Base-by-base conservation (phyloP, 2,797 vertebrate species). In the Sebastes vulpes region DNA sequence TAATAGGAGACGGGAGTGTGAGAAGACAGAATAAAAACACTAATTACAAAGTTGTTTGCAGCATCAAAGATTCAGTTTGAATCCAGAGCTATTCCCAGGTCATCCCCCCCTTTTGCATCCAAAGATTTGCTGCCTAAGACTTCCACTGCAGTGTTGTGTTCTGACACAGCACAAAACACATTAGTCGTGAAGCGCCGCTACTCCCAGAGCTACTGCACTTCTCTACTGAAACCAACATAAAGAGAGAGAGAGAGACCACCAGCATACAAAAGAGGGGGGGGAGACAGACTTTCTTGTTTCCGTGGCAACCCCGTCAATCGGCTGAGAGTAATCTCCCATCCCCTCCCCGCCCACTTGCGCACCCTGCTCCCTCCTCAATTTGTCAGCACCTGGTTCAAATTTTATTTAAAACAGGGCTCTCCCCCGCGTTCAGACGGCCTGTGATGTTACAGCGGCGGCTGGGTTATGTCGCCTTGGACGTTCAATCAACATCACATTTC, bases 281-380 rank as follows among this genome's bases (percentile, higher is more conserved):
- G 54, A 82, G 89, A 89, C 85, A 90, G 91, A 94, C 86, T 92
- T 90, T 83, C 91, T 88, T 92, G 94, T 95, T 95, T 93, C 94
- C 92, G 82, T 94, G 93, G 94, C 93, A 95, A 95, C 94, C 91
- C 85, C 23, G 64, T 54, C 72, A 83, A 92, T 92, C 81, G 83
- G 82, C 88, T 84, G 53, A 77, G 80, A 82, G 83, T 93, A 89
- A 92, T 93, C 90, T 82, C 89, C 72, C 69, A 72, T 80, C 79
- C 86, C 82, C 85, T 85, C 77, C 32, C 82, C 26, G 77, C 89
- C 87, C 92, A 82, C 86, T 84, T 86, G 54, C 25, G 59, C 81
- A 76, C 71, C 75, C 71, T 23, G 74, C 77, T 88, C 75, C 79
- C 79, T 83, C 66, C 86, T 90, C 69, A 79, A 82, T 87, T 85